Evolutionary conservation across 2,113 vertebrate species (phyloP).

Genomic region (Microcebus tavaratra): DNA sequence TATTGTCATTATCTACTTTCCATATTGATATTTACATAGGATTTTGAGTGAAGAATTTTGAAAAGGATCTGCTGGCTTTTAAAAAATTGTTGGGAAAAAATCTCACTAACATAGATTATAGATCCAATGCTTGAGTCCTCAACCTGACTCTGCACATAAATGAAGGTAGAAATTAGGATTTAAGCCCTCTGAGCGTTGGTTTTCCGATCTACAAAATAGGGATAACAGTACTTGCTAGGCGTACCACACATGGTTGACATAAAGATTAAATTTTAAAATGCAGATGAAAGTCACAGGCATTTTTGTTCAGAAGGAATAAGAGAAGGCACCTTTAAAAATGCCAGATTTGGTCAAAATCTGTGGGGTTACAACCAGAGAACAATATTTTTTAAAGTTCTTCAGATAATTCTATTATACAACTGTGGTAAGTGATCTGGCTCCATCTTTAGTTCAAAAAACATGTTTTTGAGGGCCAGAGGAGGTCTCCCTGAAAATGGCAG

Average conservation of each 20-base stretch:
- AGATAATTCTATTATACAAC: neutral
- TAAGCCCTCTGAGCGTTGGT: neutral
- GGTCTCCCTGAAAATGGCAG: neutral
- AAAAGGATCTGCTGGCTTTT: neutral
- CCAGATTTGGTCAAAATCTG: neutral
- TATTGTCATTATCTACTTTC: neutral
- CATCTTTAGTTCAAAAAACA: neutral
- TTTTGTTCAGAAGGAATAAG: neutral
- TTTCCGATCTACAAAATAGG: neutral
- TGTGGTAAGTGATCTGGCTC: neutral
- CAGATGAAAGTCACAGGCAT: neutral
- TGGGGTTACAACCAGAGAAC: neutral
- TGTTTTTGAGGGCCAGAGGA: neutral
- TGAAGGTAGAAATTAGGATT: neutral
- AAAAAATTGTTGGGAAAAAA: neutral
- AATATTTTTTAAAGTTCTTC: neutral
- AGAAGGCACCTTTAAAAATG: neutral
- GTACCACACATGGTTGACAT: neutral
- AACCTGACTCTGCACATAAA: neutral
- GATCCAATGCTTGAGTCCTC: neutral
- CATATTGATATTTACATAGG: neutral
- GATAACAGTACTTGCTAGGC: too few relatives aligned
- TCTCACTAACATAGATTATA: too few relatives aligned
- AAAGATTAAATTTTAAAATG: neutral
- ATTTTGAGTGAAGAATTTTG: conserved; percentile 22